Percentiles rank a stretch among this genome's conserved stretches.
Evolutionary conservation across 2,888 invertebrate genomes (phyloP).

Genomic region (Rhogogaster chlorosoma): DNA sequence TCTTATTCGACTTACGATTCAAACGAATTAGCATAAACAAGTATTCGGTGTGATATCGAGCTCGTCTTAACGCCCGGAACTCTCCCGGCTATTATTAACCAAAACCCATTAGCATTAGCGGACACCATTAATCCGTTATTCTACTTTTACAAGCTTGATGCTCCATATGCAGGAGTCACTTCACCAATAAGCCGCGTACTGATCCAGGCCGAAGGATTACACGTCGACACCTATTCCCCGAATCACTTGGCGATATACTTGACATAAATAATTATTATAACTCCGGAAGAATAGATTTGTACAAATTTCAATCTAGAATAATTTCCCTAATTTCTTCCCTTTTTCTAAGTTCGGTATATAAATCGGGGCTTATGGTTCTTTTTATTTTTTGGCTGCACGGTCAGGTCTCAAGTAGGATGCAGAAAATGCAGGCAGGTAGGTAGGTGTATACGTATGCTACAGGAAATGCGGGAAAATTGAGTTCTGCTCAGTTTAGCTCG

Average conservation of each 20-base stretch:
- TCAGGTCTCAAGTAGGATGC: not conserved
- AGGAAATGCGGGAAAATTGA: slow-evolving; percentile 6
- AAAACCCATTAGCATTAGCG: slow-evolving; percentile 42
- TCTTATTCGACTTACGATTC: slow-evolving; percentile 23
- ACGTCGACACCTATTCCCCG: not conserved
- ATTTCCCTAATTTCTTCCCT: not conserved
- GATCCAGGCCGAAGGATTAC: not conserved
- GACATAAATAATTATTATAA: not conserved
- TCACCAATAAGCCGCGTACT: not conserved
- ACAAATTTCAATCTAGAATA: not conserved
- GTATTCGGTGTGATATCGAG: slow-evolving; percentile 5
- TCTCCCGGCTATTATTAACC: slow-evolving; percentile 23
- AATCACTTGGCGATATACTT: not conserved
- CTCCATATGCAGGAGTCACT: slow-evolving; percentile 20
- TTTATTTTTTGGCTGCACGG: not conserved
- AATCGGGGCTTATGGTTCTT: not conserved
- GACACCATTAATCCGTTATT: slow-evolving; percentile 41
- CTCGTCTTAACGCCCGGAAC: slow-evolving; percentile 19
- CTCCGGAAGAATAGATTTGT: not conserved
- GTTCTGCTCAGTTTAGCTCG: slow-evolving; percentile 46
- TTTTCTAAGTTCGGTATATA: not conserved
- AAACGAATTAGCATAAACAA: slow-evolving; percentile 39
- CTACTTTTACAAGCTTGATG: slow-evolving; percentile 19
- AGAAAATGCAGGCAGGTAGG: not conserved
- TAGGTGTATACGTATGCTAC: not conserved